phyloP scores from a whole-genome alignment of 2,113 vertebrate species.

The Miniopterus natalensis region DNA sequence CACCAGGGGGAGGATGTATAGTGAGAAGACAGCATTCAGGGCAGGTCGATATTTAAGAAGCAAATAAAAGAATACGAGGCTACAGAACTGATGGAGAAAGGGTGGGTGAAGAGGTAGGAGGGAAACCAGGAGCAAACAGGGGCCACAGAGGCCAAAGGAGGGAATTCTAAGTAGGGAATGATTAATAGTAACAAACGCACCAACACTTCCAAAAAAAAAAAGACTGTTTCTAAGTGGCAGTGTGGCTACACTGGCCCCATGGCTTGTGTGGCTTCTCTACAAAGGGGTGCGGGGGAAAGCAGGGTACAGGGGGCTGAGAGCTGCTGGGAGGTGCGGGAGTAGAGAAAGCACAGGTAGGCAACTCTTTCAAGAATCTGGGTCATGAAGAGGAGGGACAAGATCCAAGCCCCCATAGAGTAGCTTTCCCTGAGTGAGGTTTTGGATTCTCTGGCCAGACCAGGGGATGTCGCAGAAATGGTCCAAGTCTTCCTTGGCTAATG shows the following conservation, averaged over 20 bases:
- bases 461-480: fast-evolving
- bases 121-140: not conserved
- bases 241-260: not conserved
- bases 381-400: too few relatives aligned
- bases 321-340: not conserved
- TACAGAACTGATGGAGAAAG: not conserved
- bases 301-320: not conserved
- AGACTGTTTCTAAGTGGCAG: not conserved
- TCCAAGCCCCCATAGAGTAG: not conserved
- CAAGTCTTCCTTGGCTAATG: not conserved
- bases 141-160: not conserved
- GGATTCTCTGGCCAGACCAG: not conserved
- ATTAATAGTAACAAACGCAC: not conserved
- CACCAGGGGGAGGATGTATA: not conserved
- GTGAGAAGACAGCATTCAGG: not conserved
- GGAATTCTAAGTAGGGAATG: not conserved
- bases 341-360: not conserved
- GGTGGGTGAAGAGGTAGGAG: not conserved
- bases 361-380: not conserved
- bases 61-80: not conserved
- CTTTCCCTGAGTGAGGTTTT: not conserved
- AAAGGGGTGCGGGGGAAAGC: not conserved
- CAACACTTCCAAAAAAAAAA: not conserved
- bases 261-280: not conserved
- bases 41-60: not conserved